phyloP scores from a whole-genome alignment of 1,140 invertebrate genomes.

The Sesamia nonagrioides region DNA sequence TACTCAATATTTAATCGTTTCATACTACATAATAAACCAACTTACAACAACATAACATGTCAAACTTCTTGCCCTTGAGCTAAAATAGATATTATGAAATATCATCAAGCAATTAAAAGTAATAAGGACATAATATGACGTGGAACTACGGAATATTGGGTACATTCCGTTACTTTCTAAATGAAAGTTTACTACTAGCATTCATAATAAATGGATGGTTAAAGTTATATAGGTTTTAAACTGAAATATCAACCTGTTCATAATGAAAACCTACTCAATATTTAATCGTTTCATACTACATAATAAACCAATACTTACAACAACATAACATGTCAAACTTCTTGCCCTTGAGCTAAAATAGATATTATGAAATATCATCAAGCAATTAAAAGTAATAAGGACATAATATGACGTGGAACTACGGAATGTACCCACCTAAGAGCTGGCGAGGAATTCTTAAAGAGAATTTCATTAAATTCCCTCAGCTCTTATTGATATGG shows the following conservation, averaged over 20 bases:
- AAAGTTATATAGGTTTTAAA: too few relatives aligned
- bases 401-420: slow-evolving; percentile 45
- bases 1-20: too few relatives aligned
- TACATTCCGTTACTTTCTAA: too few relatives aligned
- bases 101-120: slow-evolving; percentile 50
- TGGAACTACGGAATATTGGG: slow-evolving; percentile 51
- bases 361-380: slow-evolving; percentile 34
- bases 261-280: too few relatives aligned
- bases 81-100: slow-evolving; percentile 27
- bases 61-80: neutral
- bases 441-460: slow-evolving; percentile 71
- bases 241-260: too few relatives aligned
- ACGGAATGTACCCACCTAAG: slow-evolving; percentile 66
- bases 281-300: too few relatives aligned
- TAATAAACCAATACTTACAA: too few relatives aligned
- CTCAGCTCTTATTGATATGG: slow-evolving; percentile 83
- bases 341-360: neutral
- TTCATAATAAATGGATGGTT: too few relatives aligned
- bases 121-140: slow-evolving; percentile 47
- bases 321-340: too few relatives aligned
- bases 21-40: too few relatives aligned
- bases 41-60: too few relatives aligned
- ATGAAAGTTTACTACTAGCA: too few relatives aligned
- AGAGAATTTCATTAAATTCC: slow-evolving; percentile 84
- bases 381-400: slow-evolving; percentile 53